Conservation (phyloP, 2,888 invertebrate genomes). For the Chydorus sphaericus region DNA sequence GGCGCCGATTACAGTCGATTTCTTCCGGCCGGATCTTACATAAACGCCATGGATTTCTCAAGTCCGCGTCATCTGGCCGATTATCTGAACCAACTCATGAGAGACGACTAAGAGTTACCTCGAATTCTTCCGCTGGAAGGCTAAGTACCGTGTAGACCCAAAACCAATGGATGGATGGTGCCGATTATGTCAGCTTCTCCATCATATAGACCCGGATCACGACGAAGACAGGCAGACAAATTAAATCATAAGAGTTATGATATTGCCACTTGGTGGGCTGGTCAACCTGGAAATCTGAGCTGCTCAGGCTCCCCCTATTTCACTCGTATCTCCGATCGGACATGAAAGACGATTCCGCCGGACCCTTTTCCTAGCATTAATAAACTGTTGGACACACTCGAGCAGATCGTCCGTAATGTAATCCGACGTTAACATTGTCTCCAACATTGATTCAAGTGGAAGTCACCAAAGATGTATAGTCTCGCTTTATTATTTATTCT, state of each 20-base stretch:
- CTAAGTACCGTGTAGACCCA: background rate
- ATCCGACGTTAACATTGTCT: too few species aligned
- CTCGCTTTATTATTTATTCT: too few species aligned
- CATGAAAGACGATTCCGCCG: background rate
- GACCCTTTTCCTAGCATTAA: too few species aligned
- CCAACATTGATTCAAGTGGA: too few species aligned
- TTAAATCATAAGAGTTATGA: too few species aligned
- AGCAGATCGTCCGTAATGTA: too few species aligned
- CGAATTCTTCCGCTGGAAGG: background rate
- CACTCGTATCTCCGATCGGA: background rate
- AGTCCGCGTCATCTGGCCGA: background rate
- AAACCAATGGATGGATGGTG: background rate
- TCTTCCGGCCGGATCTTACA: background rate
- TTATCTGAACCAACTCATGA: background rate
- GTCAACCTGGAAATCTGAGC: background rate
- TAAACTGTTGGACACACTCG: too few species aligned
- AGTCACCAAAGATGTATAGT: too few species aligned
- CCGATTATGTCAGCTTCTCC: background rate
- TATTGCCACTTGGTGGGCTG: constrained; percentile 1
- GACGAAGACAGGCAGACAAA: too few species aligned
- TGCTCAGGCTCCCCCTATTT: background rate
- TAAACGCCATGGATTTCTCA: background rate
- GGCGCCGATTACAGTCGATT: background rate
- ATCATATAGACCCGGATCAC: too few species aligned
- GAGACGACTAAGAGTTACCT: background rate